Conservation (phyloP, 2,888 invertebrate species). For the Pyrocoelia pectoralis region DNA sequence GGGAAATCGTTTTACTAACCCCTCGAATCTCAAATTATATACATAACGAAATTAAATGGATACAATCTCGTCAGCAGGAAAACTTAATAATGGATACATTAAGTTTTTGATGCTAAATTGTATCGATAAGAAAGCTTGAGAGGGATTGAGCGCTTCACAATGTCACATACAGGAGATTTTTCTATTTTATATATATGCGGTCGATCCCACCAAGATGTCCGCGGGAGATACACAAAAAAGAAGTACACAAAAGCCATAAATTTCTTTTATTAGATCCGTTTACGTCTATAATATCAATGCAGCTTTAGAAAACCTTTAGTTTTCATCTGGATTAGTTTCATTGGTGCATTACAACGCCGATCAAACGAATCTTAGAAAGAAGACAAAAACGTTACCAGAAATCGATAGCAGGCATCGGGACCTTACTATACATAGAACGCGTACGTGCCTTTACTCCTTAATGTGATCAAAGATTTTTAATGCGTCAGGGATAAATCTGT, state of each 20-base stretch:
- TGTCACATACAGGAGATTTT: conserved; percentile 50
- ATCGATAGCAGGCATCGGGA: too few species aligned
- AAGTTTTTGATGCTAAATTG: conserved; percentile 43
- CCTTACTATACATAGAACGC: too few species aligned
- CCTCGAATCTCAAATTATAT: conserved; percentile 45
- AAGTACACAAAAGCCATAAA: conserved; percentile 35
- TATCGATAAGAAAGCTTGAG: conserved; percentile 48
- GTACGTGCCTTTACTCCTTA: too few species aligned
- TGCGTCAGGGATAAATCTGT: too few species aligned
- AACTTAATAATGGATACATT: conserved; percentile 42
- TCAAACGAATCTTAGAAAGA: conserved; percentile 1
- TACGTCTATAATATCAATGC: conserved; percentile 31
- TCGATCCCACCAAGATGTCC: conserved; percentile 40
- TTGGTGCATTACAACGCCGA: neutral
- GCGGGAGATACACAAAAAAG: conserved; percentile 41
- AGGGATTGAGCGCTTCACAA: conserved; percentile 45
- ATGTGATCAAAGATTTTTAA: too few species aligned
- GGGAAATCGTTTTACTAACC: conserved; percentile 45
- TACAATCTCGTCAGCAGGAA: conserved; percentile 30
- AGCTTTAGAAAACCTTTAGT: conserved; percentile 12
- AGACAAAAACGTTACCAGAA: neutral
- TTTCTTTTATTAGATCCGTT: conserved; percentile 35
- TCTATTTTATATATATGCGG: conserved; percentile 51
- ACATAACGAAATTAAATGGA: conserved; percentile 42
- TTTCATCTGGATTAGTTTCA: conserved; percentile 21